Percentiles rank a stretch among this genome's conserved stretches.
phyloP scores from a whole-genome alignment of 1,140 invertebrate species.

The Cephus cinctus region DNA sequence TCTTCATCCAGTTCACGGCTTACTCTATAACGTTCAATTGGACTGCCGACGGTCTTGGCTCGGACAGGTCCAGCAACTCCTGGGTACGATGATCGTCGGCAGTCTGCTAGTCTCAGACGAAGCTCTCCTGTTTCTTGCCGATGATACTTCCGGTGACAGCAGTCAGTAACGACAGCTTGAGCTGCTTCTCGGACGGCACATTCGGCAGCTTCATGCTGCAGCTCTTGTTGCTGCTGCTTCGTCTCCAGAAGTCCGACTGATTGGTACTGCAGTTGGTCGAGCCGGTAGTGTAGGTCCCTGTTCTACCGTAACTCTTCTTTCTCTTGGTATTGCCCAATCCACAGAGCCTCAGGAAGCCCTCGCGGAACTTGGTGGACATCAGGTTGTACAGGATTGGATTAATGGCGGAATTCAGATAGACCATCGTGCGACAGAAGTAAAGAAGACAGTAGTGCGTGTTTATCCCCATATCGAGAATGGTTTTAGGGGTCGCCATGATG shows the following conservation, averaged over 20 bases:
- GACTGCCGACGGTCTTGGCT: no score
- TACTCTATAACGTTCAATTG: no score
- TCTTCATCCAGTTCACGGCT: no score
- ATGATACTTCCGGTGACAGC: slow-evolving; percentile 26
- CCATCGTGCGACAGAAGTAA: slow-evolving; percentile 82
- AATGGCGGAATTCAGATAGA: slow-evolving; percentile 86
- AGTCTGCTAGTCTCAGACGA: slow-evolving; percentile 32
- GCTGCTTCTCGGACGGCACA: slow-evolving; percentile 27
- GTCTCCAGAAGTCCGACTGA: slow-evolving; percentile 40
- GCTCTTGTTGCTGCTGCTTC: slow-evolving; percentile 42
- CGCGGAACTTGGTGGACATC: slow-evolving; percentile 89
- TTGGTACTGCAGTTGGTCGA: slow-evolving; percentile 41
- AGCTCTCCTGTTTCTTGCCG: slow-evolving; percentile 37
- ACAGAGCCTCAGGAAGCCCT: slow-evolving; percentile 72
- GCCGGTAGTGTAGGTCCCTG: slow-evolving; percentile 29
- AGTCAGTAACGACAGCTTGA: slow-evolving; percentile 30
- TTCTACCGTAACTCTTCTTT: slow-evolving; percentile 30
- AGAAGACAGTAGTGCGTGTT: slow-evolving; percentile 82
- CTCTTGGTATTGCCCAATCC: slow-evolving; percentile 27
- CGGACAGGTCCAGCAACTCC: no score
- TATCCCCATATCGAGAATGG: slow-evolving; percentile 63
- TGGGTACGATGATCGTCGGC: no score
- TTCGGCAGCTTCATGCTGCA: slow-evolving; percentile 29
- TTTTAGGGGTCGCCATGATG: slow-evolving; percentile 69
- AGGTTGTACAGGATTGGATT: slow-evolving; percentile 89